Conservation (phyloP, 2,888 invertebrate genomes). For the Mylabris sibirica region DNA sequence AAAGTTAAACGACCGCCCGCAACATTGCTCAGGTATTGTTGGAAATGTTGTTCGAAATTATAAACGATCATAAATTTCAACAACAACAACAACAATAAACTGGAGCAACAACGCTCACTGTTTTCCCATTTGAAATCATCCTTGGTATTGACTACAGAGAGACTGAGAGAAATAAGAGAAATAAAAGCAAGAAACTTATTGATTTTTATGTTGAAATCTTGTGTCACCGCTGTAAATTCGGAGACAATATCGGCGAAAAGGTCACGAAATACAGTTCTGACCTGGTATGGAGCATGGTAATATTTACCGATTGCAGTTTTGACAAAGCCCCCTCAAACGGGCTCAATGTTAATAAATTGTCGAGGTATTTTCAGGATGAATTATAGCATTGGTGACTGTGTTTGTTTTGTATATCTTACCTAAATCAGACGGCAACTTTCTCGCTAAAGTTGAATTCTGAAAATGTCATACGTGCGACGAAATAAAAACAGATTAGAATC, state of each 20-base stretch:
- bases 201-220: neutral
- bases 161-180: neutral
- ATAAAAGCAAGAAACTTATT: neutral
- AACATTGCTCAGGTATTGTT: constrained; percentile 7
- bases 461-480: constrained; percentile 1
- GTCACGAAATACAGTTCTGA: constrained; percentile 9
- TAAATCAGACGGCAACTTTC: constrained; percentile 35
- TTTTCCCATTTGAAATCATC: neutral
- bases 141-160: no score
- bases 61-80: neutral
- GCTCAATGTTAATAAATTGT: constrained; percentile 35
- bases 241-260: constrained; percentile 3
- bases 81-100: neutral
- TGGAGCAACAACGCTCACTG: neutral
- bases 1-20: constrained; percentile 20
- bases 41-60: neutral
- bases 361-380: constrained; percentile 36
- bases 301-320: neutral
- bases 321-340: constrained; percentile 9
- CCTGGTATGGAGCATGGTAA: no score
- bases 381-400: constrained; percentile 38
- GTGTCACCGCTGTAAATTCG: neutral
- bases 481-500: constrained; percentile 13
- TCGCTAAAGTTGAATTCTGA: neutral
- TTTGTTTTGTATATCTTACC: constrained; percentile 39